Base-by-base conservation (phyloP, 2,888 invertebrate species). In the Alviniconcha strummeri region DNA sequence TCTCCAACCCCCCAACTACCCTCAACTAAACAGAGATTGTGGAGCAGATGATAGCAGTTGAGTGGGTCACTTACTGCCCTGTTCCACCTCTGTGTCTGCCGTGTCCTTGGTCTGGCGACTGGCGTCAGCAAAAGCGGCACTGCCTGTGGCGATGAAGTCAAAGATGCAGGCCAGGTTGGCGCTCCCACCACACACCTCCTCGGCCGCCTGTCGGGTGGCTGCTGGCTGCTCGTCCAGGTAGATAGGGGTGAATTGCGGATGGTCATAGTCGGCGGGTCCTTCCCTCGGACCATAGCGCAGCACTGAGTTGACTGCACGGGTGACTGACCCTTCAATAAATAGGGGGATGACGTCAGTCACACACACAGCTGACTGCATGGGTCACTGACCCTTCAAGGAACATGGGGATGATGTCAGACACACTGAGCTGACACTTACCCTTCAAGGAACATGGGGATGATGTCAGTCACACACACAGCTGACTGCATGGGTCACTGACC, bases 81-180 rank as follows among this genome's bases (percentile, higher is more conserved):
- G 8, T 5, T 36, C 52, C 52, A 36, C 52, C n/a, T 9, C 15
- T 7, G 7, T 15, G 9, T 74, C 54, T 8, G 74, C 74, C 1
- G 74, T 52, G 74, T 74, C 52, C 6, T 6, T 15, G 52, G 74
- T 74, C 36, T 74, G 36, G 5, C n/a, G 8, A 54, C 74, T 74
- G 36, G 74, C 74, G 11, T 36, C 15, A 52, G 74, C 74, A 15
- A 74, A 52, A 52, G 74, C 74, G 13, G 9, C 13, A 5, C 74
- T 74, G 74, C 74, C 74, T 6, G 74, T 74, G 52, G 74, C 74
- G 13, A 74, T 7, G 74, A 36, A 74, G 74, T 74, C 74, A 15
- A 13, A 74, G 74, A 74, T 74, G 15, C 74, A 74, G 15, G 74
- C 74, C 54, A 19, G 5, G 54, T 74, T 74, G 54, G 74, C 15